These are phyloP conservation scores for Dryadula phaetusa DNA, from an alignment of 2,888 invertebrate species.

Conservation along the genomic window DNA sequence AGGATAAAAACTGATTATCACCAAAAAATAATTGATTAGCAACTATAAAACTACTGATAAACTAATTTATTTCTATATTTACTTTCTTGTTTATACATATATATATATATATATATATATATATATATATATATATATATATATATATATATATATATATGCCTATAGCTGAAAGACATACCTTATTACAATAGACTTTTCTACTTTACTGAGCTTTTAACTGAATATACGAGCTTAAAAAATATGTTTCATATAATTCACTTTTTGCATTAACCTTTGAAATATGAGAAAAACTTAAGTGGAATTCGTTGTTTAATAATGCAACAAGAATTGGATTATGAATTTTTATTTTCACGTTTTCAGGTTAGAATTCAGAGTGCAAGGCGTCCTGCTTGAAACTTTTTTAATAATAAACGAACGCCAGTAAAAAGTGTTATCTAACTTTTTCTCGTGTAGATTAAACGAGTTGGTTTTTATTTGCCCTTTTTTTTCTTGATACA, in stretches of 20 bases:
- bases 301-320: slow-evolving; percentile 27
- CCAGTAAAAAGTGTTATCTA: slow-evolving; percentile 35
- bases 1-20: too few species aligned
- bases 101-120: too few species aligned
- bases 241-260: slow-evolving; percentile 11
- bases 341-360: slow-evolving; percentile 30
- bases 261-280: slow-evolving; percentile 13
- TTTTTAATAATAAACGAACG: slow-evolving; percentile 36
- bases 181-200: too few species aligned
- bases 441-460: slow-evolving; percentile 28
- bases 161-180: too few species aligned
- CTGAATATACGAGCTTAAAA: slow-evolving; percentile 12
- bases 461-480: slow-evolving; percentile 5
- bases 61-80: too few species aligned
- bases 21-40: too few species aligned
- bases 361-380: slow-evolving; percentile 33
- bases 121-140: too few species aligned
- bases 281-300: slow-evolving; percentile 22
- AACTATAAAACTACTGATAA: too few species aligned
- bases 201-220: too few species aligned
- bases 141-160: too few species aligned
- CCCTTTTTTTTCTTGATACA: slow-evolving; percentile 5
- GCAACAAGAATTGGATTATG: slow-evolving; percentile 26
- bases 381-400: slow-evolving; percentile 32
- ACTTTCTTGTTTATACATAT: too few species aligned